Evolutionary conservation across 1,140 invertebrate species (phyloP).

Genomic region (Microplitis mediator): DNA sequence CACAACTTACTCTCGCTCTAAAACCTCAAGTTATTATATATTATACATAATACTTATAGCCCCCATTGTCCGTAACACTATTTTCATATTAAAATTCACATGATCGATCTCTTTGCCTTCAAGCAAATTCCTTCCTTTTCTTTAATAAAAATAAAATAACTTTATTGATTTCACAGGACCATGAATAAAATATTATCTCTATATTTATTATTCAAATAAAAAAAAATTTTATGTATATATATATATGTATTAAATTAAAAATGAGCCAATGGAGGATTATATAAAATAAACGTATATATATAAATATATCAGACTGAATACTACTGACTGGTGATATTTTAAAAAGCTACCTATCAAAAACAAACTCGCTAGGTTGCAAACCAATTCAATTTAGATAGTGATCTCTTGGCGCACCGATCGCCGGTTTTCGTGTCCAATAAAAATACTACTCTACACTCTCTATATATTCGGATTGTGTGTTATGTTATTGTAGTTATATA

Average conservation of each 20-base stretch:
- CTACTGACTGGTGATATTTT: background rate
- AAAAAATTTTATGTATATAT: too few species aligned
- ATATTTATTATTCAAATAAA: too few species aligned
- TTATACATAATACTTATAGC: background rate
- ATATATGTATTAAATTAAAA: too few species aligned
- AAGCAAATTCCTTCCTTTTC: background rate
- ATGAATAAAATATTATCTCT: background rate
- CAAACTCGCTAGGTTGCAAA: conserved; percentile 18
- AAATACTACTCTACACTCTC: background rate
- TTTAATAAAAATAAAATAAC: background rate
- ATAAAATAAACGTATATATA: background rate
- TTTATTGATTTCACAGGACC: conserved; percentile 37
- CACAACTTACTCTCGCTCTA: background rate
- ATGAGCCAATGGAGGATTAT: background rate
- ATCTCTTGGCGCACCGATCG: conserved; percentile 21
- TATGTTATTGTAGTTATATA: background rate
- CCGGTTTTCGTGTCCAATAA: background rate
- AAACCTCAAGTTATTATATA: background rate
- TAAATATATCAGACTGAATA: background rate
- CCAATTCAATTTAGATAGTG: conserved; percentile 37
- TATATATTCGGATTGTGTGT: background rate
- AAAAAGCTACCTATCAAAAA: background rate
- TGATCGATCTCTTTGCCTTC: conserved; percentile 1
- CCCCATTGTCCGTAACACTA: background rate
- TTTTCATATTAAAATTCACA: conserved; percentile 46